Evolutionary conservation across 2,797 vertebrate species (phyloP).

Genomic region (Anguilla megastoma): DNA sequence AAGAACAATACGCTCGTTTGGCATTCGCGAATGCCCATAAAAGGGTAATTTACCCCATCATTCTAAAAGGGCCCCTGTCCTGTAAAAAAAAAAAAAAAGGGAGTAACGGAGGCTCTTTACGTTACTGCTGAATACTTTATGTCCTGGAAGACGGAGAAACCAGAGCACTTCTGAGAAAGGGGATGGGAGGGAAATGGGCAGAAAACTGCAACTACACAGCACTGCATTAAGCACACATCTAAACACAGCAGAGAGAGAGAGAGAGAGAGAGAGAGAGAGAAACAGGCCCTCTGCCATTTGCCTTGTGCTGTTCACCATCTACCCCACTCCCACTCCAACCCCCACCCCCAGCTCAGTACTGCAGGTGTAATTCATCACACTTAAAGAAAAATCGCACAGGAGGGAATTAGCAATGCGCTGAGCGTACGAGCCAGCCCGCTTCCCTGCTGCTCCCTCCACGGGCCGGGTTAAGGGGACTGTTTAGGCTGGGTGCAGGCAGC

Average conservation of each 20-base stretch:
- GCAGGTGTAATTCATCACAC: constrained; percentile 25
- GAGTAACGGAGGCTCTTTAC: neutral
- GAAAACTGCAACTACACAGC: neutral
- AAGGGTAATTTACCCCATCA: constrained; percentile 45
- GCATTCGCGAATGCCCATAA: constrained; percentile 39
- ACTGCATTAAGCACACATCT: constrained; percentile 1
- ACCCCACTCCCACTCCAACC: neutral
- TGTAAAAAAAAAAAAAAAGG: constrained; percentile 32
- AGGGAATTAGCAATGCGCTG: constrained; percentile 16
- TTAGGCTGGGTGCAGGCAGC: neutral
- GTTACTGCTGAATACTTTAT: constrained; percentile 11
- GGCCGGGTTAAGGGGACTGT: constrained; percentile 17
- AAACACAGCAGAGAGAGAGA: neutral
- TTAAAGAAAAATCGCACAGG: constrained; percentile 17
- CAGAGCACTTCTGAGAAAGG: neutral
- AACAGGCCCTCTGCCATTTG: neutral
- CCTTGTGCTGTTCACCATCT: neutral
- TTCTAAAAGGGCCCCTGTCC: constrained; percentile 39
- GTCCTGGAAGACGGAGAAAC: neutral
- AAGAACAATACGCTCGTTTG: constrained; percentile 35
- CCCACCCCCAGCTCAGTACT: neutral
- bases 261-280: neutral
- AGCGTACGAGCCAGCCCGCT: neutral
- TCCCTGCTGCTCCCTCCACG: neutral
- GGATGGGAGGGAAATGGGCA: neutral